phyloP scores from a whole-genome alignment of 2,113 vertebrate species.

The Amazona guildingii region DNA sequence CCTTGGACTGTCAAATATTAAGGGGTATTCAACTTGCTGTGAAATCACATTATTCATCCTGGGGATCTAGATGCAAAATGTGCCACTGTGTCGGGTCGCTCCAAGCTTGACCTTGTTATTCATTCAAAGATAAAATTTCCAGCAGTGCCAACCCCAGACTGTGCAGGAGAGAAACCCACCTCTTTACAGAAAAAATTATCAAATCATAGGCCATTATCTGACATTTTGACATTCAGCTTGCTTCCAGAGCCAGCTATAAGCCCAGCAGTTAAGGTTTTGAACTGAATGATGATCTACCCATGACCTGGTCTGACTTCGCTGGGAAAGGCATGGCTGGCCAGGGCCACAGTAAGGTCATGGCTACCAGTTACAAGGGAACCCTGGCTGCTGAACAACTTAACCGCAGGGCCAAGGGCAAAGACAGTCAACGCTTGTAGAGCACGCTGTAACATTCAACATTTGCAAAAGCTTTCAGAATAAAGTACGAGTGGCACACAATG shows the following conservation, averaged over 20 bases:
- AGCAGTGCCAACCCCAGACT: not conserved
- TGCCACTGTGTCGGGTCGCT: not conserved
- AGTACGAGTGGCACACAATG: not conserved
- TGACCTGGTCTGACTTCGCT: not conserved
- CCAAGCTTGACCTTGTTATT: not conserved
- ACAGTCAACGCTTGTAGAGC: not conserved
- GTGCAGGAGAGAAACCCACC: not conserved
- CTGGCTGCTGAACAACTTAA: not conserved
- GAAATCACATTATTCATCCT: not conserved
- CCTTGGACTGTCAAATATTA: not conserved
- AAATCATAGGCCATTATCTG: not conserved
- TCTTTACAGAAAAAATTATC: not conserved
- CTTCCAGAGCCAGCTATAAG: not conserved
- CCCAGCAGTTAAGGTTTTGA: not conserved
- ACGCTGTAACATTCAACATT: rapidly evolving
- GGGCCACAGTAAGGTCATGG: not conserved
- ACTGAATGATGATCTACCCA: not conserved
- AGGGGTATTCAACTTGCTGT: not conserved
- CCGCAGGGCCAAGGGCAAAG: not conserved
- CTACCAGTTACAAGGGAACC: not conserved
- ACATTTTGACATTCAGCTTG: not conserved
- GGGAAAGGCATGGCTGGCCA: not conserved
- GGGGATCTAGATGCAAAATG: not conserved
- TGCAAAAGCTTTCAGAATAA: not conserved
- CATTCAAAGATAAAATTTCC: not conserved